A percentile compares a stretch with the other conserved stretches of the same genome.
These are phyloP conservation scores for Dolichallabes microphthalmus DNA, from an alignment of 2,113 vertebrate species.

Conservation along the genomic window DNA sequence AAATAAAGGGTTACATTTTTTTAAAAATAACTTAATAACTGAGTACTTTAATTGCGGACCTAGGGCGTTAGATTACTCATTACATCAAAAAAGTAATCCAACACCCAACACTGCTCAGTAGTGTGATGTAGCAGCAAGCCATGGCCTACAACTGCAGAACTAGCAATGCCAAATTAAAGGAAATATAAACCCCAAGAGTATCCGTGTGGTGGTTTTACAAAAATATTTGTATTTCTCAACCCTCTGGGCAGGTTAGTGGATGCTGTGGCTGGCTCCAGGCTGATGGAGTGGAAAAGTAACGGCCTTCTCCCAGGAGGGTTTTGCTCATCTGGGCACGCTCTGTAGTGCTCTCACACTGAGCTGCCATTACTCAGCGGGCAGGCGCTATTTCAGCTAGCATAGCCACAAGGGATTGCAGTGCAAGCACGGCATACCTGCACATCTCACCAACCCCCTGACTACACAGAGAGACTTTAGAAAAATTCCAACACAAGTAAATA, in stretches of 20 bases:
- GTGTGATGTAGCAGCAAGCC: slow-evolving; percentile 1
- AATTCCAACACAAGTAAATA: slow-evolving; percentile 18
- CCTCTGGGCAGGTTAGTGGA: slow-evolving; percentile 29
- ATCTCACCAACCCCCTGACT: slow-evolving; percentile 20
- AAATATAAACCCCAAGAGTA: slow-evolving; percentile 37
- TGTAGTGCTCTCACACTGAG: slow-evolving; percentile 33
- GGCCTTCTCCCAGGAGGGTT: slow-evolving; percentile 28
- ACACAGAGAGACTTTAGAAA: slow-evolving; percentile 19
- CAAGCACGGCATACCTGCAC: slow-evolving; percentile 34
- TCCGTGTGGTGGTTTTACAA: slow-evolving; percentile 39
- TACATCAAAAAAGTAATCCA: too few relatives aligned
- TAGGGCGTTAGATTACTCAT: too few relatives aligned
- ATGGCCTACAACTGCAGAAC: slow-evolving; percentile 7
- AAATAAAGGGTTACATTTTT: too few relatives aligned
- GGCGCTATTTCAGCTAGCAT: slow-evolving; percentile 36
- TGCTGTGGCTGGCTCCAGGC: slow-evolving; percentile 32
- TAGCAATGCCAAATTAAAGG: slow-evolving; percentile 21
- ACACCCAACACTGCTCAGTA: background rate
- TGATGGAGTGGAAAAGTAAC: slow-evolving; percentile 51
- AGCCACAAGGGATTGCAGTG: slow-evolving; percentile 29
- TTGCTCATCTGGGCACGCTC: slow-evolving; percentile 47
- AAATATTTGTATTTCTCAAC: slow-evolving; percentile 50
- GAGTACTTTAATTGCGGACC: too few relatives aligned
- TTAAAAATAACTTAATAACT: too few relatives aligned
- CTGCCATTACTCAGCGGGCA: slow-evolving; percentile 47